Base-by-base conservation (phyloP, 1,140 invertebrate genomes). In the Trichoplusia ni region DNA sequence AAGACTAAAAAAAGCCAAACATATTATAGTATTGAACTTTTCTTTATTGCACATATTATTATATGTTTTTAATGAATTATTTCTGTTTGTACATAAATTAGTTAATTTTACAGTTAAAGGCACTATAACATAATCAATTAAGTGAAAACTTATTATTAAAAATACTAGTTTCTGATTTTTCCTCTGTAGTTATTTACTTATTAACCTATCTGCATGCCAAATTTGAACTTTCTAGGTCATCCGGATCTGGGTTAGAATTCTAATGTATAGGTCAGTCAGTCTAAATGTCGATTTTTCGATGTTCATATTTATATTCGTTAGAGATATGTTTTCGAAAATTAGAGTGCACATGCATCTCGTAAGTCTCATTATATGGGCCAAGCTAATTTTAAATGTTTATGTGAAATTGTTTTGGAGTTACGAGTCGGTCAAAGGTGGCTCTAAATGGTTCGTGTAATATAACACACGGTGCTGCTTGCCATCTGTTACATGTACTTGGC, bases 321-420 rank as follows among this genome's bases (percentile, higher is more conserved):
- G 40, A 44, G 40, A 0, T 44, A 18, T 44, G 40, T 44, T 44
- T 19, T 18, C 19, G 5, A 25, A 44, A 44, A 18, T 19, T 44
- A 2, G 40, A 44, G 18, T 18, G 19, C 40, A 44, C 7, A 19
- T 44, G 40, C 19, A 44, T 44, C 40, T 44, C 5, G 5, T 18
- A 44, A 44, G 40, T 44, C 18, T 44, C 5, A 44, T 18, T 18
- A 44, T 44, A 44, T 44, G 40, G 19, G 40, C 40, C 40, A 44
- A 44, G n/a, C n/a, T n/a, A n/a, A 44, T 44, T 44, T 5, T 1
- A 44, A 13, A 44, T 44, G 18, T 44, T 44, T 44, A 2, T 44
- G 40, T 44, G 18, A 19, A 44, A 16, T 19, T 18, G 40, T 44
- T 44, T 44, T 44, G 4, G 40, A 44, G 40, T 44, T 5, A 44